Base-by-base conservation (phyloP, 37 sponge, comb jelly and placozoan genomes). In the Hexactinellida sp. region DNA sequence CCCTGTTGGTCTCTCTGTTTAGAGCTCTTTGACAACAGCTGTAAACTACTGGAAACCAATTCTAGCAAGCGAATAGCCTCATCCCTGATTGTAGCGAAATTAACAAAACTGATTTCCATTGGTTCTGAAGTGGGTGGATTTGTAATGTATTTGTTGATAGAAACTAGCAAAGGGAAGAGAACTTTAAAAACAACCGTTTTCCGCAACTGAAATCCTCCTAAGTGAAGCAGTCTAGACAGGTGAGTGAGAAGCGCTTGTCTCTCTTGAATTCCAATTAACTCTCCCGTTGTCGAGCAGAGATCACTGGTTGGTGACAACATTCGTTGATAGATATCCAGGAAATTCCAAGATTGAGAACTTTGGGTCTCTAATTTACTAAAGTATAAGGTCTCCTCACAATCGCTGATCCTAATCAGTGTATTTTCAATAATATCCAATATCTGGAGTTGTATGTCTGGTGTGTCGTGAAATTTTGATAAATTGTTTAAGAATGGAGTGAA, bases 381-480 rank as follows among this genome's bases (percentile, higher is more conserved):
- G 28, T 63, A 10, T 5, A 7, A n/a, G 3, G 3, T 63, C 34
- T 63, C 76, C 30, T 63, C 76, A 10, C 5, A 1, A n/a, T 63
- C 76, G 76, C 76, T 63, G 1, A 63, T 63, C 34, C 76, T 10
- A 25, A 63, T 63, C 76, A 63, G 76, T 32, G 76, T 63, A 63
- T 63, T 63, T 23, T 63, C 76, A n/a, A 63, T 63, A 21, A 63
- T 63, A n/a, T 63, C 76, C 76, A 63, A 63, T 7, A 63, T 63
- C 34, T 63, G 76, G 5, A 23, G 13, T 63, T 63, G 76, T 21
- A 63, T 10, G 34, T 63, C 30, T 63, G 76, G 76, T 21, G 3
- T n/a, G 13, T 63, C 28, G 76, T 63, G 76, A n/a, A 25, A 63
- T 63, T 63, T 63, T 10, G 76, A 63, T 63, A 63, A 32, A 63